Base-by-base conservation (phyloP, 2,113 vertebrate species). In the Larimichthys crocea region DNA sequence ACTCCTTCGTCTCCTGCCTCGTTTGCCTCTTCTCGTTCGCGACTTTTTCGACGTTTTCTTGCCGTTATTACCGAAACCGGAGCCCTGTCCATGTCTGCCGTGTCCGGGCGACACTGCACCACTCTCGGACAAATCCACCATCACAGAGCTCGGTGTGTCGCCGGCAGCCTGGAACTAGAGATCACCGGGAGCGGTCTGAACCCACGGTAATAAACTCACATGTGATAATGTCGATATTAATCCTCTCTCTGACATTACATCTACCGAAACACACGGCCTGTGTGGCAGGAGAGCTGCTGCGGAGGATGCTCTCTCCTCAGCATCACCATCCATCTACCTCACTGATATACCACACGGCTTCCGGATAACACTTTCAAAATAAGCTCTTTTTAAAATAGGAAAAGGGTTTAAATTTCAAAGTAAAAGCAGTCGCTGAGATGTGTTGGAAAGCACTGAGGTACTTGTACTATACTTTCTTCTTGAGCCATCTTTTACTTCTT, bases 1-100 rank as follows among this genome's bases (percentile, higher is more conserved):
- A 48, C 85, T 93, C 61, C 93, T 46, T 55, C 96, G 92, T 73
- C 95, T 95, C 87, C 96, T 94, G 62, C 95, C 93, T 82, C 96
- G 95, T 55, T 95, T 95, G 84, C 94, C 91, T 92, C 90, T 83
- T 80, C 84, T 93, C 20, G 88, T 71, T 14, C 89, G 80, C 1
- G 88, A 72, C 88, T 91, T 93, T 69, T 91, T 94, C 40, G 91
- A 68, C 59, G 84, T 76, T 83, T 90, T 93, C 82, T 15, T 89
- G 5, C 85, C 92, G 74, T 42, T 91, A 0, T 26, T 88, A 0
- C 16, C 74, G 82, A 60, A 91, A 84, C 82, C 91, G 82, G 59
- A 90, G 88, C 82, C 93, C 90, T 40, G 93, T 88, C 74, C 89
- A 29, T 68, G 74, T 68, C 82, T 80, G 85, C 50, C 1, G 74